Percentiles rank a stretch among this genome's conserved stretches.
Conservation (phyloP, 2,113 vertebrate species). For the Apaloderma vittatum region DNA sequence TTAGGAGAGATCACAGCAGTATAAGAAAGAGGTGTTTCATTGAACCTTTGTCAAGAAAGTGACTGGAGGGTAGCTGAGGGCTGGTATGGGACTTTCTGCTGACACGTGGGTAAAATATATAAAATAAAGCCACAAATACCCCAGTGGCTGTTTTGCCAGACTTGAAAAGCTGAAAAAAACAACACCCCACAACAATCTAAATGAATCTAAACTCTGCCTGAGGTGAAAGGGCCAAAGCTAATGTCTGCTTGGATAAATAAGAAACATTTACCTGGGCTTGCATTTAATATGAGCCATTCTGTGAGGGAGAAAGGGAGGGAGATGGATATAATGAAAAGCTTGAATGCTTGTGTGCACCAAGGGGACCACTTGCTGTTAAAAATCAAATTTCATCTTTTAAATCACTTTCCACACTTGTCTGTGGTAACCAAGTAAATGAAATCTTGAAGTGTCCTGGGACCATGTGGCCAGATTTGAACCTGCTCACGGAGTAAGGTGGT, state of each 20-base stretch:
- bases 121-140: background rate
- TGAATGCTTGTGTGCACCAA: constrained; percentile 66
- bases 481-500: constrained; percentile 28
- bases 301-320: constrained; percentile 49
- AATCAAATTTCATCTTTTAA: constrained; percentile 66
- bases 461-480: constrained; percentile 53
- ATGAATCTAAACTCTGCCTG: constrained; percentile 30
- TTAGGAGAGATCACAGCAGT: background rate
- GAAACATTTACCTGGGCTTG: constrained; percentile 60
- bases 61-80: background rate
- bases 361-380: constrained; percentile 74
- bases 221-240: constrained; percentile 55
- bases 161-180: background rate
- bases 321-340: constrained; percentile 70
- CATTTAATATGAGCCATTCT: constrained; percentile 67
- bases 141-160: background rate
- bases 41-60: background rate
- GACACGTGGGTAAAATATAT: background rate
- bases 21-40: background rate
- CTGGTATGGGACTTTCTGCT: background rate
- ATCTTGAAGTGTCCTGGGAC: constrained; percentile 65
- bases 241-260: constrained; percentile 53
- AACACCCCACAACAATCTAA: background rate
- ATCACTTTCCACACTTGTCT: constrained; percentile 59
- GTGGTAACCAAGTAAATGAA: constrained; percentile 72